These are phyloP conservation scores for Rhopalosiphum maidis DNA, from an alignment of 1,140 invertebrate genomes.

Conservation along the genomic window DNA sequence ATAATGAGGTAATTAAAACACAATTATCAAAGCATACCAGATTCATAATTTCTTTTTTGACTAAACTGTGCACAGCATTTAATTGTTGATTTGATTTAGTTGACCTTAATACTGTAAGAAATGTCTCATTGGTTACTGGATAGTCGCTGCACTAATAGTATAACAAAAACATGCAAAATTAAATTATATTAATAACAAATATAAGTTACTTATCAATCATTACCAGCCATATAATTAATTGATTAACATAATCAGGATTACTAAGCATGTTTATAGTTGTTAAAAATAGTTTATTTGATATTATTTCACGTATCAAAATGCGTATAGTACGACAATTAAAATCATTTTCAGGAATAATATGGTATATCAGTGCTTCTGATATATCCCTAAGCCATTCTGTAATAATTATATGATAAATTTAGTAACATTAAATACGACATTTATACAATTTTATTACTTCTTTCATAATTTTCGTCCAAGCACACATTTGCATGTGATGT, in stretches of 20 bases:
- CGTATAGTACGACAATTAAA: slow-evolving; percentile 84
- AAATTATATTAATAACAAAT: not conserved
- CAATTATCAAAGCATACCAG: slow-evolving; percentile 43
- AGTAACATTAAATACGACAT: slow-evolving; percentile 40
- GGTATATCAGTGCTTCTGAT: slow-evolving; percentile 82
- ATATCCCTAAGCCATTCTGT: slow-evolving; percentile 84
- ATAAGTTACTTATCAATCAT: slow-evolving; percentile 62
- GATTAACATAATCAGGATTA: slow-evolving; percentile 95
- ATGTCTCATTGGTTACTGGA: slow-evolving; percentile 79
- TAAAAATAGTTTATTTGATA: slow-evolving; percentile 79
- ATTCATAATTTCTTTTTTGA: slow-evolving; percentile 64
- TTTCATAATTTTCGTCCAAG: slow-evolving; percentile 41
- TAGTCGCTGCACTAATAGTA: slow-evolving; percentile 77
- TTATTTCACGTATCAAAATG: slow-evolving; percentile 80
- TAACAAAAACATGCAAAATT: slow-evolving; percentile 54
- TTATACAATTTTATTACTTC: slow-evolving; percentile 43
- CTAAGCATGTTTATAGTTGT: slow-evolving; percentile 83
- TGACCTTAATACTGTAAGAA: slow-evolving; percentile 79
- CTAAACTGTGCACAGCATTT: slow-evolving; percentile 77
- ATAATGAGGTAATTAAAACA: slow-evolving; percentile 46
- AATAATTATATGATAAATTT: slow-evolving; percentile 61
- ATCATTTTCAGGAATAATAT: slow-evolving; percentile 82
- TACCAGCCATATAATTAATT: slow-evolving; percentile 88
- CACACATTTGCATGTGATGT: slow-evolving; percentile 44
- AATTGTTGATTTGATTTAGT: slow-evolving; percentile 82